Evolutionary conservation across 1,140 invertebrate genomes (phyloP), one percentile per base, ranked within the genome.

Genomic region (Bombus confusus): DNA sequence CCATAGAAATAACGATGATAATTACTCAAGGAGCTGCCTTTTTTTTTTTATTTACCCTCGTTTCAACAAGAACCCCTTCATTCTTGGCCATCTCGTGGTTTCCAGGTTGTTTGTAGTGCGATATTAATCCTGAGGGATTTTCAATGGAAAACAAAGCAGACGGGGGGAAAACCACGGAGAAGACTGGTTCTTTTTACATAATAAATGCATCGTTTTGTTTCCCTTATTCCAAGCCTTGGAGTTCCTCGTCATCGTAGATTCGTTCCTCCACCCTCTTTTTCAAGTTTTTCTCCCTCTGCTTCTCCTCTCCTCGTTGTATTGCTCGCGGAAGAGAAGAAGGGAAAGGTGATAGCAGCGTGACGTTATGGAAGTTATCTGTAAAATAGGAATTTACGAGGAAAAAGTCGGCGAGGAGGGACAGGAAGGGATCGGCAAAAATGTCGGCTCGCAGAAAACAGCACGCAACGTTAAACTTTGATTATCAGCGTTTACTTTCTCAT

Each of bases 91-190:
- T 37, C 39, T 15, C 73, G 82, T 71, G 28, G 39, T 86, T 87
- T 82, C 64, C 78, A 85, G 78, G 39, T 37, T 71, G 71, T 82
- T 80, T 83, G 82, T 91, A 91, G 92, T 92, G 91, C 88, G 91
- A 92, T 92, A 92, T 93, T 94, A 93, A 94, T 93, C 91, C 89
- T 77, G 83, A 87, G 81, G 88, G 86, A 88, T 90, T 92, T 89
- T 92, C 91, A 92, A 93, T 92, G 81, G 86, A 77, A 83, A 91
- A 93, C 93, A 90, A 91, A 91, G 89, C 83, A 86, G 87, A 83
- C 69, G 74, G 12, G 83, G 83, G 47, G 25, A 83, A 34, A 64
- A 82, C 6, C 34, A 80, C 83, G 87, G 84, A 90, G 92, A 90
- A 91, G 83, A 86, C 87, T 83, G 90, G 87, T 91, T 90, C 89